Evolutionary conservation across 2,113 vertebrate species (phyloP), one percentile per base, ranked within the genome.

Genomic region (Dasyprocta punctata): DNA sequence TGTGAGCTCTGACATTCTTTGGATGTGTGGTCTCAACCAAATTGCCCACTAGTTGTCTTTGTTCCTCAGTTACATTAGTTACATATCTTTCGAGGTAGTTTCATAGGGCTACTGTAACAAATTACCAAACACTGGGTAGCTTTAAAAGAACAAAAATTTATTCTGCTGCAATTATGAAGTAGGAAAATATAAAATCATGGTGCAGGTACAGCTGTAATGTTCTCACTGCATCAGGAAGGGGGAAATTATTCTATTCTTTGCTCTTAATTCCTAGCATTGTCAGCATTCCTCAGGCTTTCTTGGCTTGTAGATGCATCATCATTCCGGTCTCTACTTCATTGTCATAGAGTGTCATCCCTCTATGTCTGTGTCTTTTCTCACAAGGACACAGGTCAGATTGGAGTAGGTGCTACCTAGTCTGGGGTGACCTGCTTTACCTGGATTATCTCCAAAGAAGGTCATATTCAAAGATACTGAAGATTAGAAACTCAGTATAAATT

Each of bases 261-360:
- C 49, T 58, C 52, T 36, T 86, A 0, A 7, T 30, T 89, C 36
- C 56, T 30, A 30, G 26, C 1, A 17, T 44, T 82, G 60, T 38
- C 82, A 60, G 22, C 1, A 56, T 24, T 17, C 19, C 26, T 47
- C 3, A 26, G 1, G 19, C 13, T 81, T 54, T n/a, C 49, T 75
- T 12, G 17, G n/a, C 16, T 47, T 38, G 3, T 52, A 44, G 83
- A 30, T 1, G 0, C 7, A 12, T 24, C 20, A 4, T 16, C 20
- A 19, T 26, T 61, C 58, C 7, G 3, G 5, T 67, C 1, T 5
- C 12, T 5, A 4, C 4, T n/a, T n/a, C n/a, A 0, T 3, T 33
- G 41, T 61, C 38, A 30, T 0, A 16, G 9, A 44, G 7, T 5
- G 2, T 33, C n/a, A 69, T 33, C 20, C 19, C 41, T 49, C 26